Base-by-base conservation (phyloP, 1,140 invertebrate species). In the Megathymus violae region DNA sequence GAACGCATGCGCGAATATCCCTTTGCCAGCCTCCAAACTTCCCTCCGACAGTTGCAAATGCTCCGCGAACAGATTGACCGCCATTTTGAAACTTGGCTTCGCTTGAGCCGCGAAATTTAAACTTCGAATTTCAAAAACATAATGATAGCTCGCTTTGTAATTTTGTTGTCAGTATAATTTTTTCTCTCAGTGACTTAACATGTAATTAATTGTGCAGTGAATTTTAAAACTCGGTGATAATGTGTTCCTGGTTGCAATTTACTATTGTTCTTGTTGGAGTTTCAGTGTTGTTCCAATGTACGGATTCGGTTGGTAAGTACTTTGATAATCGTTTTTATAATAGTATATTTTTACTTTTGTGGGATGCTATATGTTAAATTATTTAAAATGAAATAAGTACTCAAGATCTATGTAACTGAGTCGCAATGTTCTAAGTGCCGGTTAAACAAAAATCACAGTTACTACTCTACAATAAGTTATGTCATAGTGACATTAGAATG, bases 261-360 rank as follows among this genome's bases (percentile, higher is more conserved):
- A 56, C 38, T 43, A 50, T 85, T 60, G 68, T 80, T 71, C 66
- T 84, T 66, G 62, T 71, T 65, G 85, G 85, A 88, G 67, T 87
- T 87, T 78, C 85, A 89, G 84, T 89, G 84, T 76, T 85, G 71
- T 85, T 85, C 56, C 69, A 69, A 36, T 84, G 74, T 76, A 84
- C 85, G 77, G 82, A 87, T 71, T 89, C 85, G 47, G 80, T 89
- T 50, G 85, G 85, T 89, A 67, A 87, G 85, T 85, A 76, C 3
- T 25, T 36, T 52, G 38, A 25, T 19, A 47, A 14, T 47, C 22
- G 9, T 9, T 31, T 31, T 7, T 31, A 4, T 31, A 1, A 7
- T n/a, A n/a, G n/a, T n/a, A n/a, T n/a, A n/a, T n/a, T n/a, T n/a
- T n/a, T n/a, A n/a, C n/a, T n/a, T n/a, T n/a, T n/a, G n/a, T n/a